Evolutionary conservation across 1,140 invertebrate genomes (phyloP).

Genomic region (Sweltsa coloradensis): DNA sequence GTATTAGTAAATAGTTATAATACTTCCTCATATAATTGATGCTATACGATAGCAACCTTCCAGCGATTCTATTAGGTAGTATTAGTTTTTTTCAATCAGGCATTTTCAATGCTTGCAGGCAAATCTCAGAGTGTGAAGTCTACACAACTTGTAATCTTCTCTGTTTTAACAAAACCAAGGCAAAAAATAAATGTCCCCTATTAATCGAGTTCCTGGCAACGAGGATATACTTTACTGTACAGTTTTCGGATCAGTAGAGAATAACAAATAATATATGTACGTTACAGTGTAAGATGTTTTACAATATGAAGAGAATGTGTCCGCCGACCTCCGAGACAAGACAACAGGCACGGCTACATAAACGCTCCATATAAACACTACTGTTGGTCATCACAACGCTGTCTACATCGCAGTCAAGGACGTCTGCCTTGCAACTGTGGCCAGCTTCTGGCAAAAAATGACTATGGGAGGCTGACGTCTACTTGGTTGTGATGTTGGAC

Average conservation of each 20-base stretch:
- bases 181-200: not conserved
- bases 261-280: too few relatives aligned
- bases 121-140: not conserved
- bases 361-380: constrained; percentile 70
- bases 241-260: too few relatives aligned
- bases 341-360: constrained; percentile 76
- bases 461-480: constrained; percentile 73
- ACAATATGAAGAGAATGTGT: constrained; percentile 84
- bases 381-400: constrained; percentile 56
- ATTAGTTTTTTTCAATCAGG: too few relatives aligned
- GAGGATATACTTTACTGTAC: too few relatives aligned
- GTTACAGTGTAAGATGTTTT: constrained; percentile 57
- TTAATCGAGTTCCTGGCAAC: too few relatives aligned
- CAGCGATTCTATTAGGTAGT: too few relatives aligned
- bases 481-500: constrained; percentile 63
- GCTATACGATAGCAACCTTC: too few relatives aligned
- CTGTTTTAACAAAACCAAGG: not conserved
- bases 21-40: too few relatives aligned
- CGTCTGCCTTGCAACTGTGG: constrained; percentile 44
- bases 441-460: constrained; percentile 76
- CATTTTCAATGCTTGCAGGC: too few relatives aligned
- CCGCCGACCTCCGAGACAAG: constrained; percentile 55
- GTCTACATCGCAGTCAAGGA: constrained; percentile 78
- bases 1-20: too few relatives aligned
- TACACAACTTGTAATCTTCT: not conserved